Conservation (phyloP, 2,888 invertebrate genomes). For the Acanthococcus lagerstroemiae region DNA sequence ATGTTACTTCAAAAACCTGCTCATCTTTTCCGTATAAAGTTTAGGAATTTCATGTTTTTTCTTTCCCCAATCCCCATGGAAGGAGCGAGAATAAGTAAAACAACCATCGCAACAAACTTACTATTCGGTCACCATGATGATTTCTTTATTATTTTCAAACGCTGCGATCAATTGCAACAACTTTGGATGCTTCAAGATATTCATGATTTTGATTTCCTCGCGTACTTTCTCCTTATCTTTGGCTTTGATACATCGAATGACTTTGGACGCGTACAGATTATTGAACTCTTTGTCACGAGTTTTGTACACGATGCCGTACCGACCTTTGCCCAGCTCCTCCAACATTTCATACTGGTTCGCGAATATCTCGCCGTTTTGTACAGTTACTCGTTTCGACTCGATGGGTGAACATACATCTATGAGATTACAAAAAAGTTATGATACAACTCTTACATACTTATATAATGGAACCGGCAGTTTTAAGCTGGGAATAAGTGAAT, state of each 20-base stretch:
- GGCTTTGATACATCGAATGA: constrained; percentile 60
- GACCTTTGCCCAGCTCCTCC: constrained; percentile 65
- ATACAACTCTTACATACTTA: no score
- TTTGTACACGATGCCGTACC: constrained; percentile 61
- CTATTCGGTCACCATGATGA: constrained; percentile 85
- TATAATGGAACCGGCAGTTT: no score
- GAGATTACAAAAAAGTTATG: not conserved
- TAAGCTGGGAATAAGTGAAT: no score
- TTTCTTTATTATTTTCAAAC: constrained; percentile 64
- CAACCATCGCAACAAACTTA: constrained; percentile 53
- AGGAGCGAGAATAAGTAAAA: not conserved
- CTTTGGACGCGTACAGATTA: constrained; percentile 69
- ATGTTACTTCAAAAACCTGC: not conserved
- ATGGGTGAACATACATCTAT: constrained; percentile 36
- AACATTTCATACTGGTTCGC: constrained; percentile 53
- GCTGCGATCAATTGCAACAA: constrained; percentile 73
- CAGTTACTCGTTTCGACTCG: constrained; percentile 40
- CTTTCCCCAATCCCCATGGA: not conserved
- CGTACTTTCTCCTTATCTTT: constrained; percentile 65
- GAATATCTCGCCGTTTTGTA: constrained; percentile 52
- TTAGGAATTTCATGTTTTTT: not conserved
- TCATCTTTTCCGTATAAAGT: no score
- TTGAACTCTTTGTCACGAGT: constrained; percentile 55
- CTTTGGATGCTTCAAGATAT: constrained; percentile 68
- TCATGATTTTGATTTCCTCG: constrained; percentile 81